Evolutionary conservation across 2,113 vertebrate genomes (phyloP), one percentile per base, ranked within the genome.

Genomic region (Anhinga anhinga): DNA sequence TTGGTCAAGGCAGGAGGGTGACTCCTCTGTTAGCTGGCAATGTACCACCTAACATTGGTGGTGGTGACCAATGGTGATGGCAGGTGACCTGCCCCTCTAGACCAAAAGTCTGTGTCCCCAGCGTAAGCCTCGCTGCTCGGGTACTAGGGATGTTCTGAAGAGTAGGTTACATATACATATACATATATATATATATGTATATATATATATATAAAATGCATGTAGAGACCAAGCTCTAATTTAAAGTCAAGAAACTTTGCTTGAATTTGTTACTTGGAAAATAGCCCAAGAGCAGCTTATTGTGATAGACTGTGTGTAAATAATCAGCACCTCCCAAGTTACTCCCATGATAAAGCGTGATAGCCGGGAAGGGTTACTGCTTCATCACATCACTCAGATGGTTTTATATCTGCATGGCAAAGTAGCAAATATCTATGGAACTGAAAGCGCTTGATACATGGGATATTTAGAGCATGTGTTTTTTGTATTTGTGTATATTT

Each of bases 321-420:
- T 87, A 95, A 89, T 8, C 65, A 76, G 52, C 56, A 17, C 65
- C 61, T 89, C 70, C 80, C 77, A 69, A 40, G 52, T 55, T 79
- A 10, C 19, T 67, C 22, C 49, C 9, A 4, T 94, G 86, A 89
- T 61, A 44, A 83, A 92, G 69, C 9, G 2, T 9, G 29, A 1
- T 47, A 79, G 63, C 58, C 0, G 0, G 38, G 82, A 90, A 69
- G 90, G 92, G 95, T 87, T 86, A 53, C 78, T 87, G 58, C 84
- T 66, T 26, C 84, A 70, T 56, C 53, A 13, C 89, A 69, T 95
- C 86, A 66, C 78, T 95, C 86, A 80, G 53, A 56, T 49, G 84
- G 27, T 26, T 92, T 93, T 88, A 76, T 82, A 91, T 79, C 86
- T 82, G 44, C 62, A 66, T 86, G 91, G 84, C 58, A 93, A 93